Conservation (phyloP, 2,888 invertebrate species). For the Scaptomyza parva region DNA sequence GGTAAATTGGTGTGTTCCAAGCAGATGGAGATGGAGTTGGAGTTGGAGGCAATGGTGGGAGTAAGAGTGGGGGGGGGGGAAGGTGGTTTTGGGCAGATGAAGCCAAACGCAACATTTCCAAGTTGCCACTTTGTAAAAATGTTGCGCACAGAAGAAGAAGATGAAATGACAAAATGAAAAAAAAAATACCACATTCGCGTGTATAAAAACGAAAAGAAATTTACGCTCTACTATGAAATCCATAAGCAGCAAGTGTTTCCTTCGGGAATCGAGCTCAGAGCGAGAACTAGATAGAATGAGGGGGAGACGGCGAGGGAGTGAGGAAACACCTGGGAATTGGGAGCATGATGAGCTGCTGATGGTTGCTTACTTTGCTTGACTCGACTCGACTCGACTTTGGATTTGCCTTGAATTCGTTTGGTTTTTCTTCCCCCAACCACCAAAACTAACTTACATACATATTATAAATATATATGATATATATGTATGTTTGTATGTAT, state of each 20-base stretch:
- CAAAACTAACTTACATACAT: slow-evolving; percentile 5
- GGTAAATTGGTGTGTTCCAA: slow-evolving; percentile 57
- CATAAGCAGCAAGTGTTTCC: slow-evolving; percentile 67
- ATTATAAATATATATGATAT: background rate
- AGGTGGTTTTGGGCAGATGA: slow-evolving; percentile 19
- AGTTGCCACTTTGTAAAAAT: slow-evolving; percentile 64
- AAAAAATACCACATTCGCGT: slow-evolving; percentile 1
- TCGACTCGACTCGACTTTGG: slow-evolving; percentile 13
- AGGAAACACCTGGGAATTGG: slow-evolving; percentile 5
- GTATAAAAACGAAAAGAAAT: slow-evolving; percentile 34
- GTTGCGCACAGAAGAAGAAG: slow-evolving; percentile 36
- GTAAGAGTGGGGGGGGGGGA: background rate
- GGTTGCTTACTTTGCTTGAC: slow-evolving; percentile 9
- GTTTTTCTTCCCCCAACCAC: slow-evolving; percentile 25
- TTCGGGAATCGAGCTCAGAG: slow-evolving; percentile 42
- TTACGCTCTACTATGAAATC: slow-evolving; percentile 55
- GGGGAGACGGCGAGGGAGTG: background rate
- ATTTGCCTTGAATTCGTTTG: background rate
- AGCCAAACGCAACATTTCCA: slow-evolving; percentile 35
- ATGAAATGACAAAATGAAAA: slow-evolving; percentile 45
- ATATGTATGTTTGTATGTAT: background rate
- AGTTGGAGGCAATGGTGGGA: background rate
- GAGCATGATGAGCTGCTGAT: slow-evolving; percentile 46
- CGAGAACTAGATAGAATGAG: background rate
- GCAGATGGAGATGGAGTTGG: background rate